Evolutionary conservation across 2,113 vertebrate genomes (phyloP).

Genomic region (Boulengeromyrus knoepffleri): DNA sequence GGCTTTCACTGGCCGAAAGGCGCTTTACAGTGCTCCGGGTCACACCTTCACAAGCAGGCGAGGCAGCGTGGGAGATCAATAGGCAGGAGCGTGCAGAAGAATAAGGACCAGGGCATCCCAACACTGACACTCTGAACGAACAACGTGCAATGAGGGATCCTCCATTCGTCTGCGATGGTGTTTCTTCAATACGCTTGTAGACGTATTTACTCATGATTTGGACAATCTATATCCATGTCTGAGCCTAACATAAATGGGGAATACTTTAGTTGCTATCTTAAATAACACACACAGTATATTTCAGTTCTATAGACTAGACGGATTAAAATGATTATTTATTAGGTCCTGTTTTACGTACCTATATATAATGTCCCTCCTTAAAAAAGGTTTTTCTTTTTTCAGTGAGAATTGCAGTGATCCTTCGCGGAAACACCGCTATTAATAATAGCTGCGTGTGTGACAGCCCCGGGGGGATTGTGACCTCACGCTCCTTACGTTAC

Average conservation of each 20-base stretch:
- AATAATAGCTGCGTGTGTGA: constrained; percentile 20
- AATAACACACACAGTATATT: background rate
- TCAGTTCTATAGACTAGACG: background rate
- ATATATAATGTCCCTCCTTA: background rate
- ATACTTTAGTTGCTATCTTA: background rate
- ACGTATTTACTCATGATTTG: background rate
- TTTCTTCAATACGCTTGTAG: background rate
- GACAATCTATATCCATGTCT: background rate
- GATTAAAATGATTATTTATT: background rate
- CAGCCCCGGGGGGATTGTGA: background rate
- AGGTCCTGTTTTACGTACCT: background rate
- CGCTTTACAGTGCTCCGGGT: background rate
- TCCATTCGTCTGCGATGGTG: background rate
- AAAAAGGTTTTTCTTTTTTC: background rate
- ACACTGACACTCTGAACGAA: background rate
- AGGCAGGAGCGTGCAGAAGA: background rate
- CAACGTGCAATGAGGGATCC: background rate
- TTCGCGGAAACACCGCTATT: constrained; percentile 11
- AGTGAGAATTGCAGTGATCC: background rate
- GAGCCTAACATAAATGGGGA: background rate
- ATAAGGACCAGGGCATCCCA: background rate
- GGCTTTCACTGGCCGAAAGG: background rate
- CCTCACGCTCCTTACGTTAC: constrained; percentile 18
- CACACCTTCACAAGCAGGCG: background rate
- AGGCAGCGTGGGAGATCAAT: background rate